Evolutionary conservation across 2,888 invertebrate genomes (phyloP), one percentile per base, ranked within the genome.

Genomic region (Aphrophora alni): DNA sequence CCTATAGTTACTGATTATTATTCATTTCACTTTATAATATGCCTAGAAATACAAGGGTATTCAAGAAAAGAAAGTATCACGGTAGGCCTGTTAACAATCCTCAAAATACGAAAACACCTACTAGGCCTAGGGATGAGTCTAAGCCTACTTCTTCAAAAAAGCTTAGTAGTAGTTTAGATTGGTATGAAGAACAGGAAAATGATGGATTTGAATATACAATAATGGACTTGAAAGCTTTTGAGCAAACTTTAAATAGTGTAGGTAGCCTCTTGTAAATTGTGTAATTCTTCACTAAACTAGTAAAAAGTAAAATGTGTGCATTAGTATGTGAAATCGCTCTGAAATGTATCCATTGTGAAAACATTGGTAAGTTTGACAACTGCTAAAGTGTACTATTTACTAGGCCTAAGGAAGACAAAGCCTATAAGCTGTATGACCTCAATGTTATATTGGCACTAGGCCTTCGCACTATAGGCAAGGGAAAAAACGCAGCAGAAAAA

Each of bases 201-300:
- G 76, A 76, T 5, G 26, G 59, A 0, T 76, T 68, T 68, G 76
- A 76, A 76, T 76, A 68, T 21, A 76, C 76, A 10, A 76, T 76
- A 14, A 28, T 76, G 27, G 38, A 76, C 24, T 76, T 76, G 38
- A 76, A 69, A 21, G 59, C 27, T 44, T 27, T 75, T 75, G 75
- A 75, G 51, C 38, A 75, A 21, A 44, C 74, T 26, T 51, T 80
- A 24, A 69, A 80, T 26, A 78, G 27, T 70, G 26, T 80, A n/a
- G n/a, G n/a, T n/a, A 33, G 69, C 75, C 27, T 71, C 38, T 7
- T 80, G 80, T 69, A 80, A 75, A 69, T 14, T 69, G 21, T 80
- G 75, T 75, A 59, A 69, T 26, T 72, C 71, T 75, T n/a, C 44
- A 7, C 69, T 80, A 33, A 72, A 80, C 59, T 72, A 44, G n/a